Evolutionary conservation across 1,140 invertebrate genomes (phyloP).

Genomic region (Lasioglossum baleicum): DNA sequence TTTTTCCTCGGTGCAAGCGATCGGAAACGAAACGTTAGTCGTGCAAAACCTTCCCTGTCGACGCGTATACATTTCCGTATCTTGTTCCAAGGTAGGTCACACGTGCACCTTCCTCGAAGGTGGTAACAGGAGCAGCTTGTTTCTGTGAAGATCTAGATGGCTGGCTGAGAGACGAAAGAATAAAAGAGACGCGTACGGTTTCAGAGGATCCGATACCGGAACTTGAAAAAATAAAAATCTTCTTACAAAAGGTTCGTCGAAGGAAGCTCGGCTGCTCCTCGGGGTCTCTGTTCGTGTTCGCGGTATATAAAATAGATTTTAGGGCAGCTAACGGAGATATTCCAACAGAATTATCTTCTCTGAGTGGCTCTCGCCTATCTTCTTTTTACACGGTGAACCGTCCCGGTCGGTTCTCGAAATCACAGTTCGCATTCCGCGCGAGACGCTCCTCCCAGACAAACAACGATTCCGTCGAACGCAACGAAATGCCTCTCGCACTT

Average conservation of each 20-base stretch:
- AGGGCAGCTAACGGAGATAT: neutral
- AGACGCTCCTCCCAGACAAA: neutral
- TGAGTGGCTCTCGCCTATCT: slow-evolving; percentile 25
- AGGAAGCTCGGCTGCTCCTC: neutral
- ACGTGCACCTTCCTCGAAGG: neutral
- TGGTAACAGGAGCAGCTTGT: too few relatives aligned
- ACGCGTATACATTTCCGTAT: neutral
- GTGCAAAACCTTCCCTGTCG: neutral
- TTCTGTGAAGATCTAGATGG: too few relatives aligned
- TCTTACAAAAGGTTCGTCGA: slow-evolving; percentile 51
- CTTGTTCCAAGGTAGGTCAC: too few relatives aligned
- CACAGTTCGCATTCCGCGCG: slow-evolving; percentile 64
- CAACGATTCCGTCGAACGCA: neutral
- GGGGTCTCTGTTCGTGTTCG: neutral
- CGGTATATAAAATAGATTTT: slow-evolving; percentile 50
- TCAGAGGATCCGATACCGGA: too few relatives aligned
- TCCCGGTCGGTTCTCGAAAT: slow-evolving; percentile 54
- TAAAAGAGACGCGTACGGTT: too few relatives aligned
- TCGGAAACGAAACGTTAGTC: slow-evolving; percentile 5
- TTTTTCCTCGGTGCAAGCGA: neutral
- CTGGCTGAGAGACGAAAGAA: too few relatives aligned
- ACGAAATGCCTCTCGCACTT: neutral
- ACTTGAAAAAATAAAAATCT: slow-evolving; percentile 14
- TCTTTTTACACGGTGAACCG: slow-evolving; percentile 27
- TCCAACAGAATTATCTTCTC: slow-evolving; percentile 5